Conservation (phyloP, 2,888 invertebrate genomes). For the Macaria notata region DNA sequence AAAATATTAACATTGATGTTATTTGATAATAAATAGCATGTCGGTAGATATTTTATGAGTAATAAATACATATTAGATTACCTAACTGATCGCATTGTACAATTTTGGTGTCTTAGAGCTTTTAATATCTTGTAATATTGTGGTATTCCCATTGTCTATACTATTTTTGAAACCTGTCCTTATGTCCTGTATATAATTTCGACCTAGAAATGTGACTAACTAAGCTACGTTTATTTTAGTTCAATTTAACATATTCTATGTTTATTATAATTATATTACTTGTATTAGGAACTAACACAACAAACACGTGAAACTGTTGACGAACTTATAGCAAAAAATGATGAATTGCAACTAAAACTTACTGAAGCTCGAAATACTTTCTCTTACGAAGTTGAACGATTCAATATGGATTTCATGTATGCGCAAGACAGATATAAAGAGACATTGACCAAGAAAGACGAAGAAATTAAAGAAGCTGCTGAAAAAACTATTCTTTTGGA, state of each 20-base stretch:
- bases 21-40: no score
- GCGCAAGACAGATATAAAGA: slow-evolving; percentile 51
- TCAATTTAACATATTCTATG: slow-evolving; percentile 12
- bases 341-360: slow-evolving; percentile 51
- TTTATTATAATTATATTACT: slow-evolving; percentile 34
- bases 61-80: no score
- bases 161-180: no score
- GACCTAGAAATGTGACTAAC: slow-evolving; percentile 14
- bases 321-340: slow-evolving; percentile 55
- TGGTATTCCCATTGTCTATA: no score
- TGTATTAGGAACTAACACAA: slow-evolving; percentile 57
- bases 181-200: no score
- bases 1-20: no score
- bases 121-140: no score
- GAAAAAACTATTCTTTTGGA: slow-evolving; percentile 46
- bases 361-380: slow-evolving; percentile 47
- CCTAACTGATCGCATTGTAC: no score
- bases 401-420: slow-evolving; percentile 45
- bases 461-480: slow-evolving; percentile 50
- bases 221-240: slow-evolving; percentile 15
- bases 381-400: slow-evolving; percentile 41
- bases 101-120: no score
- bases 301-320: slow-evolving; percentile 44
- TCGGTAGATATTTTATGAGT: neutral
- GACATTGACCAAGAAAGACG: slow-evolving; percentile 48